These are phyloP conservation scores for Aphidius gifuensis DNA, from an alignment of 1,140 invertebrate genomes.

Conservation along the genomic window DNA sequence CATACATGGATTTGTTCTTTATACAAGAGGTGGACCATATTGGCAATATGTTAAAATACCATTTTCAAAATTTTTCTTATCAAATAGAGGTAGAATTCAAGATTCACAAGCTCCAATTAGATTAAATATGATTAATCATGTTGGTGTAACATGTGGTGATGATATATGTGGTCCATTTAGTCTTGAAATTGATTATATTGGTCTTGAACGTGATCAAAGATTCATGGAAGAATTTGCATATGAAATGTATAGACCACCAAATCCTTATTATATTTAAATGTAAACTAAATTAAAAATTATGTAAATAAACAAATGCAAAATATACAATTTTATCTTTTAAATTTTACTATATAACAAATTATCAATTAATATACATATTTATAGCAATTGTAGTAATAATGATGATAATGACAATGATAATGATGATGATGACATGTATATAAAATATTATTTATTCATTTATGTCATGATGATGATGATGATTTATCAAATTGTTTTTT, in stretches of 20 bases:
- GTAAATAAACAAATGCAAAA: neutral
- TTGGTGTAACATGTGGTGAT: constrained; percentile 78
- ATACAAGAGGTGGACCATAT: constrained; percentile 92
- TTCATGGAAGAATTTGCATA: constrained; percentile 84
- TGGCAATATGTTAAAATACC: constrained; percentile 94
- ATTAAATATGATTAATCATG: constrained; percentile 61
- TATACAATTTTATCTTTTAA: constrained; percentile 14
- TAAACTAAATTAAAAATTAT: neutral
- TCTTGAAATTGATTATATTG: constrained; percentile 93
- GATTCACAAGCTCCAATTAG: constrained; percentile 70
- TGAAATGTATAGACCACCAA: constrained; percentile 75
- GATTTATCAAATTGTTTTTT: constrained; percentile 38
- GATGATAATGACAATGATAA: too few relatives aligned
- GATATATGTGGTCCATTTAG: constrained; percentile 74
- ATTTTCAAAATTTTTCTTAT: constrained; percentile 89
- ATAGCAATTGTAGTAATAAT: too few relatives aligned
- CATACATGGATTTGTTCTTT: constrained; percentile 76
- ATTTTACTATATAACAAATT: neutral
- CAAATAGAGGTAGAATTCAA: constrained; percentile 82
- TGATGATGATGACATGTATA: constrained; percentile 28
- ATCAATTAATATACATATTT: too few relatives aligned
- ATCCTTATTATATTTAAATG: constrained; percentile 32
- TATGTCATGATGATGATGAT: constrained; percentile 9
- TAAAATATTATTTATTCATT: constrained; percentile 10
- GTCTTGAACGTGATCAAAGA: constrained; percentile 71